Base-by-base conservation (phyloP, 2,797 vertebrate species). In the Labroides dimidiatus region DNA sequence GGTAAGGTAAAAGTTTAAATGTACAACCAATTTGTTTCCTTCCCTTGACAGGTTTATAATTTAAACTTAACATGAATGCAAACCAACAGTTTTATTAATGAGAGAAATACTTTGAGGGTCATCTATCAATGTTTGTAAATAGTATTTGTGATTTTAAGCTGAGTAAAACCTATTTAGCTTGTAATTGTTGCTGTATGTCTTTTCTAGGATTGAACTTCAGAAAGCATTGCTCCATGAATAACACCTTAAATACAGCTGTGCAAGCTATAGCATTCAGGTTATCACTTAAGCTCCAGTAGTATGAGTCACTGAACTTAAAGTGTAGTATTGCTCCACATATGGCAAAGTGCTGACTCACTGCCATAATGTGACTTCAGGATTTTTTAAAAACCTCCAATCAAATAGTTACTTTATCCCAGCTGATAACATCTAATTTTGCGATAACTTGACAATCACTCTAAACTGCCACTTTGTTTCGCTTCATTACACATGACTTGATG, bases 221-320 rank as follows among this genome's bases (percentile, higher is more conserved):
- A 52, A 3, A 53, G 30, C 20, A 15, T 42, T 59, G 15, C 45
- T 72, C 12, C 6, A 37, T 49, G 21, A 37, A 47, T 47, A 45
- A 41, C 41, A 4, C 43, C 14, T 52, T 64, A 69, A 64, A 67
- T 30, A 27, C 33, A 43, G 0, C 49, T 33, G 47, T 27, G 48
- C 21, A 48, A 21, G 9, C 19, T 58, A 39, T 14, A 60, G 47
- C 15, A 36, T 19, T 13, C 50, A 58, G 24, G 47, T 20, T 65
- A 57, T 61, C 50, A 61, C 17, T 57, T 73, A 49, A 67, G 37
- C 59, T 53, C 42, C 39, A 67, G 52, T 33, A 21, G 57, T 51
- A 50, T 79, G 75, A 85, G 57, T 84, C 74, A 84, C 39, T 49
- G 48, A 60, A 62, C 53, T 10, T 71, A 39, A 76, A 65, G 39